A percentile compares a stretch with the other conserved stretches of the same genome.
phyloP scores from a whole-genome alignment of 2,797 vertebrate species.

The Lutjanus campechanus region DNA sequence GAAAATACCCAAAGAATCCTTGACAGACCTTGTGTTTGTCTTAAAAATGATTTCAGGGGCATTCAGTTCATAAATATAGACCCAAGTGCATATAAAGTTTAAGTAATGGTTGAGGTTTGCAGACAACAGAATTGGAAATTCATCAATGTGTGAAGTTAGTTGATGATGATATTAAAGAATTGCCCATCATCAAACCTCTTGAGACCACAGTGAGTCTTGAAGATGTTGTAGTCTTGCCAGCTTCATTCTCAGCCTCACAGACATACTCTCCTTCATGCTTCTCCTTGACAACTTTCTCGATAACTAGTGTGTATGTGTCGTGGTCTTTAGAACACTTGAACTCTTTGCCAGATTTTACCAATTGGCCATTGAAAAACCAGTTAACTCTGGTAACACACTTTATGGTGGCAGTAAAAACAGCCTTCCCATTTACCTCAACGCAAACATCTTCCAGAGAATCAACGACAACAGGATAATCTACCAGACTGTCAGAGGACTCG shows the following conservation, averaged over 20 bases:
- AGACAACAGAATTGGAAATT: slow-evolving; percentile 39
- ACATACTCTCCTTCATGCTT: slow-evolving; percentile 92
- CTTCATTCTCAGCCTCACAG: slow-evolving; percentile 92
- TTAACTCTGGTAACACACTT: slow-evolving; percentile 85
- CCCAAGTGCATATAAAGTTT: neutral
- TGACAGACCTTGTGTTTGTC: neutral
- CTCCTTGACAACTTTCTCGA: slow-evolving; percentile 84
- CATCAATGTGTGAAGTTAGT: slow-evolving; percentile 71
- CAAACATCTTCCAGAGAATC: slow-evolving; percentile 79
- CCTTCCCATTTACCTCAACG: slow-evolving; percentile 83
- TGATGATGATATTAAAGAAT: slow-evolving; percentile 79
- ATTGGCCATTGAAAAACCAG: slow-evolving; percentile 91
- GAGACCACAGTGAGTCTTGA: slow-evolving; percentile 92
- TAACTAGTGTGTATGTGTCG: slow-evolving; percentile 88
- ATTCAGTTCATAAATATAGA: neutral
- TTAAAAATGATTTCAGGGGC: neutral
- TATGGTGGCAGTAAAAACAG: slow-evolving; percentile 83
- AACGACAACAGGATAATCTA: slow-evolving; percentile 78
- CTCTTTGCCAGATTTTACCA: slow-evolving; percentile 90
- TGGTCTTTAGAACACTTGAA: slow-evolving; percentile 93
- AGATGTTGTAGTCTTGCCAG: slow-evolving; percentile 88
- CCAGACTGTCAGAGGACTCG: slow-evolving; percentile 62
- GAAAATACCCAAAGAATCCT: neutral
- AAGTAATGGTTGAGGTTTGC: slow-evolving; percentile 43
- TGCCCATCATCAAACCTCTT: slow-evolving; percentile 92